phyloP scores from a whole-genome alignment of 2,797 vertebrate species.

The Fistularia tabacaria region DNA sequence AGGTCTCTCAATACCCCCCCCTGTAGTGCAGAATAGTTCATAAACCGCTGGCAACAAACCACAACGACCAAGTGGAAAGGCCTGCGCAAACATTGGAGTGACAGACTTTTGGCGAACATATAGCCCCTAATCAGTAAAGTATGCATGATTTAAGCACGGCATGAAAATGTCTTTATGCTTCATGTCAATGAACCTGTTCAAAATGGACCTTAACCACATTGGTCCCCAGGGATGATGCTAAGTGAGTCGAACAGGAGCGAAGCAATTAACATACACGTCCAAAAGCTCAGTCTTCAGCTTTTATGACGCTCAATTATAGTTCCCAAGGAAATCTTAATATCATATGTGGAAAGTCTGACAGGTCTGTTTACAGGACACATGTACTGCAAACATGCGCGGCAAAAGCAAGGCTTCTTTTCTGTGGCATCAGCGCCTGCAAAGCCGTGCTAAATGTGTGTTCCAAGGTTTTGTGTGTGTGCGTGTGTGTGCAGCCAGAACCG shows the following conservation, averaged over 20 bases:
- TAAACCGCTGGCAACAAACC: constrained; percentile 31
- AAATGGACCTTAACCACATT: constrained; percentile 29
- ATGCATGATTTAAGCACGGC: constrained; percentile 61
- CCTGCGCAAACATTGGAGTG: constrained; percentile 44
- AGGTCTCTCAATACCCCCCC: constrained; percentile 20
- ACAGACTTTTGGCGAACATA: constrained; percentile 46
- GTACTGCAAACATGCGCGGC: background rate
- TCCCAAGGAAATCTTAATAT: constrained; percentile 52
- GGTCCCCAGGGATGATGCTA: constrained; percentile 28
- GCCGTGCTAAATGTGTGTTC: background rate
- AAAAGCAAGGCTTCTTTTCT: background rate
- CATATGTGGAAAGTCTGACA: constrained; percentile 26
- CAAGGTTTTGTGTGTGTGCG: background rate
- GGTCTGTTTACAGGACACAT: constrained; percentile 4
- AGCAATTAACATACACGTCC: constrained; percentile 57
- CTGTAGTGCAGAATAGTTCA: constrained; percentile 35
- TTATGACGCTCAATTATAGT: constrained; percentile 49
- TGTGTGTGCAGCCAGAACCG: constrained; percentile 2
- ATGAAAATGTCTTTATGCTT: constrained; percentile 58
- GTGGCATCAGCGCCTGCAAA: background rate
- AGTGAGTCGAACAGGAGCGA: constrained; percentile 30
- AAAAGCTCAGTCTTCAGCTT: constrained; percentile 50
- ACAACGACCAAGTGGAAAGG: constrained; percentile 46
- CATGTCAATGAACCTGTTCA: constrained; percentile 60
- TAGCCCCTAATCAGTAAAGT: constrained; percentile 52